Evolutionary conservation across 2,888 invertebrate species (phyloP), one percentile per base, ranked within the genome.

Genomic region (Rhagium mordax): DNA sequence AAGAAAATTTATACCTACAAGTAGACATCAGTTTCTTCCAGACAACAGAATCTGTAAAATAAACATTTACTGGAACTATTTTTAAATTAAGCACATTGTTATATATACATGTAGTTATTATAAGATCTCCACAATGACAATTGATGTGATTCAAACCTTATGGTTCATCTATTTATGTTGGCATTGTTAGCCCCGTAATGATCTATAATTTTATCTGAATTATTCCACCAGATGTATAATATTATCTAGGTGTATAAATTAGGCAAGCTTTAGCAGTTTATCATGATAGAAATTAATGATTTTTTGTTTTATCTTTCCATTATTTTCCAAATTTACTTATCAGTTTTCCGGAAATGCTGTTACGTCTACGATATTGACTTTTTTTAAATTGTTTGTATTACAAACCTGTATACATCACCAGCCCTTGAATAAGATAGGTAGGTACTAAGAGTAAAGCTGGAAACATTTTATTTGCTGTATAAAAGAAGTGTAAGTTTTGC

Each of bases 211-310:
- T 59, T 59, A 59, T 59, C 59, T 29, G 27, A 27, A 24, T 18
- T 10, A 8, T 59, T 33, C 59, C 59, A 59, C 59, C 59, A 59
- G 59, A 59, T 59, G 59, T 59, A n/a, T 18, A 27, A 15, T 59
- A 59, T 59, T 27, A 41, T 51, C 51, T 16, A 18, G 16, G 8
- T 33, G 16, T 16, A 33, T 59, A 59, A 27, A 33, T 8, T 59
- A n/a, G 59, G 27, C n/a, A n/a, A 18, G 59, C 0, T 29, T 59
- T 59, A 59, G 27, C 18, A 59, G 10, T 18, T 27, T 29, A 33
- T 27, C 24, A 8, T 57, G 57, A 24, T 24, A 13, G 15, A 1
- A 24, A 24, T 57, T 57, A 57, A 27, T 57, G 57, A 57, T 24
- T 24, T 24, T 24, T 21, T 55, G 13, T 21, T 20, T 57, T 57